Evolutionary conservation across 2,797 vertebrate genomes (phyloP).

Genomic region (Melanotaenia maccullochi): DNA sequence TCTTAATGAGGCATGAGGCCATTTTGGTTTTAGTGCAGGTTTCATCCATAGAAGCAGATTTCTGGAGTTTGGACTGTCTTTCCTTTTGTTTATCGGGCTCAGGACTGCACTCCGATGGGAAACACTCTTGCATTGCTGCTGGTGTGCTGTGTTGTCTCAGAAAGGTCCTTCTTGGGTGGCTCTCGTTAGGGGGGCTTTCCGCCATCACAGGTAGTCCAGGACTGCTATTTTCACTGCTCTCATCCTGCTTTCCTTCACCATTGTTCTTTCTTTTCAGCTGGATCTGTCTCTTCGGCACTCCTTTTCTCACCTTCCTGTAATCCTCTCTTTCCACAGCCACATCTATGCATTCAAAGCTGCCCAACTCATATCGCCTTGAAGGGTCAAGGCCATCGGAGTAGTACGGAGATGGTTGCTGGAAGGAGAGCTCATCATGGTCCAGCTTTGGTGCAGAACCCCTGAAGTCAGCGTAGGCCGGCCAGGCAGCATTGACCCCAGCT

Average conservation of each 20-base stretch:
- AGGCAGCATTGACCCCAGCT: conserved; percentile 76
- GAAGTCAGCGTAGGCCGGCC: conserved; percentile 83
- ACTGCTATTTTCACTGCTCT: conserved; percentile 82
- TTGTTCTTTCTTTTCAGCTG: conserved; percentile 88
- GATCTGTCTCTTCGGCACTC: conserved; percentile 95
- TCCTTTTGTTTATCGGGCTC: conserved; percentile 52
- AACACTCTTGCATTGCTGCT: conserved; percentile 68
- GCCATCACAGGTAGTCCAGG: conserved; percentile 57
- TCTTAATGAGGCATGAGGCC: conserved; percentile 91
- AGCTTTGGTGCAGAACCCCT: conserved; percentile 74
- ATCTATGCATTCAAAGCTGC: conserved; percentile 90
- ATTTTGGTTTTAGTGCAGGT: conserved; percentile 84
- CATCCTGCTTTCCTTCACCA: conserved; percentile 79
- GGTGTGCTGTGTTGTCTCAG: conserved; percentile 82
- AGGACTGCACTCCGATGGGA: conserved; percentile 43
- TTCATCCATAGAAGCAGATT: conserved; percentile 87
- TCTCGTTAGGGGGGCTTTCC: conserved; percentile 64
- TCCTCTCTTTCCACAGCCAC: conserved; percentile 88
- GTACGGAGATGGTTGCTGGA: conserved; percentile 62
- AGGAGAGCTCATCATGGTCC: conserved; percentile 73
- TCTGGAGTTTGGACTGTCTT: conserved; percentile 83
- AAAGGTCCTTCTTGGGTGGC: conserved; percentile 70
- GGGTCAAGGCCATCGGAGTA: conserved; percentile 70
- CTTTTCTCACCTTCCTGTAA: conserved; percentile 84
- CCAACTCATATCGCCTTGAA: conserved; percentile 79